Base-by-base conservation (phyloP, 2,113 vertebrate genomes). In the Todiramphus chloris region DNA sequence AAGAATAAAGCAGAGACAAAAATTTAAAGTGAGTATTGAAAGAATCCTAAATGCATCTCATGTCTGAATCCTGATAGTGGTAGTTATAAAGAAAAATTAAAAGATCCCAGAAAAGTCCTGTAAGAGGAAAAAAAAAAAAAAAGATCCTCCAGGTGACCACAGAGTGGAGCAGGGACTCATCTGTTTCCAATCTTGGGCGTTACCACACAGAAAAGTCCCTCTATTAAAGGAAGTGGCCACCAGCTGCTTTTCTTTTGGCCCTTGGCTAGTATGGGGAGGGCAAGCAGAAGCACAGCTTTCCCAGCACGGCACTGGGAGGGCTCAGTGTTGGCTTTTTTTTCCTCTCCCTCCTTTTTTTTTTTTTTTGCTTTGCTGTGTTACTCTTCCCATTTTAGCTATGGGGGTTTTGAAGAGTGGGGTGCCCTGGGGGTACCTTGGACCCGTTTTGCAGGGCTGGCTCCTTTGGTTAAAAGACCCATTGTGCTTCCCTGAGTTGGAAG, bases 221-320 rank as follows among this genome's bases (percentile, higher is more conserved):
- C 44, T 67, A 0, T 39, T 16, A 44, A 50, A 41, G 51, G 13
- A 83, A 43, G 0, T 6, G 51, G 33, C 25, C 46, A 46, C 1
- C 2, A 15, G 5, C 19, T 15, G 53, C 23, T 46, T 14, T 2
- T 0, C 55, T 51, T 41, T 46, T 48, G 33, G 28, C 37, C 3
- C 4, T 28, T 63, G 68, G 53, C 13, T 24, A 4, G 56, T 12
- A 6, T 1, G 6, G 50, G n/a, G 31, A 44, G 11, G 21, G 4
- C 3, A 21, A 4, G 1, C 3, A 58, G 75, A 17, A 5, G 2
- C 1, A 5, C 1, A 39, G 10, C 4, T 28, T 69, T 33, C 24
- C 30, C 5, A 13, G 84, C 19, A 39, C 1, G 6, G 64, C 37
- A 25, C 12, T 16, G 33, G 6, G 6, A 9, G 16, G 31, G 2